phyloP scores from a whole-genome alignment of 2,888 invertebrate species.

The Ectemnius lituratus region DNA sequence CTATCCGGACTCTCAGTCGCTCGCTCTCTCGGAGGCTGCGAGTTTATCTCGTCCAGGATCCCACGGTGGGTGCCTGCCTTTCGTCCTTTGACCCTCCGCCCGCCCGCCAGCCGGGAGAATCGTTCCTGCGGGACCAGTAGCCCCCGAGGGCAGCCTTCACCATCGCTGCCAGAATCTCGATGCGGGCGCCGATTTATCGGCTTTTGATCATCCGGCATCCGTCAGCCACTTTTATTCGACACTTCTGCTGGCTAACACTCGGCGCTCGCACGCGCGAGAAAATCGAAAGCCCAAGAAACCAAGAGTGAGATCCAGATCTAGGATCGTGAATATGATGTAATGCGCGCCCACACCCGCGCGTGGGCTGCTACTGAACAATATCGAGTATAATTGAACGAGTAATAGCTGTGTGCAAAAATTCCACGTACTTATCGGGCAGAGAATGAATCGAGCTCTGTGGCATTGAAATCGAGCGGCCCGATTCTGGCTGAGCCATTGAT shows the following conservation, averaged over 20 bases:
- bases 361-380: neutral
- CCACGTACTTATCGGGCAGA: neutral
- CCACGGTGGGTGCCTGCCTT: conserved; percentile 71
- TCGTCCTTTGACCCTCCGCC: conserved; percentile 69
- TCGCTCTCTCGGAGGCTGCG: conserved; percentile 50
- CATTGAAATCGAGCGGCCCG: neutral
- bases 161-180: conserved; percentile 49
- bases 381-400: neutral
- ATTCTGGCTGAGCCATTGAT: no score
- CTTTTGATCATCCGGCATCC: conserved; percentile 50
- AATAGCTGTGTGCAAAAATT: neutral
- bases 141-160: conserved; percentile 47
- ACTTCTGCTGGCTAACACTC: neutral
- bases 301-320: neutral
- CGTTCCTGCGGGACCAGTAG: conserved; percentile 41
- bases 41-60: conserved; percentile 66
- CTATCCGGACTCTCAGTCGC: conserved; percentile 45
- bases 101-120: conserved; percentile 43
- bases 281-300: no score
- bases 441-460: neutral
- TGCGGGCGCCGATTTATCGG: conserved; percentile 54
- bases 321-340: conserved; percentile 3
- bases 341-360: neutral
- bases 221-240: neutral
- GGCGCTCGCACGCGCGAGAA: no score